Evolutionary conservation across 2,113 vertebrate species (phyloP).

Genomic region (Melanotaenia duboulayi): DNA sequence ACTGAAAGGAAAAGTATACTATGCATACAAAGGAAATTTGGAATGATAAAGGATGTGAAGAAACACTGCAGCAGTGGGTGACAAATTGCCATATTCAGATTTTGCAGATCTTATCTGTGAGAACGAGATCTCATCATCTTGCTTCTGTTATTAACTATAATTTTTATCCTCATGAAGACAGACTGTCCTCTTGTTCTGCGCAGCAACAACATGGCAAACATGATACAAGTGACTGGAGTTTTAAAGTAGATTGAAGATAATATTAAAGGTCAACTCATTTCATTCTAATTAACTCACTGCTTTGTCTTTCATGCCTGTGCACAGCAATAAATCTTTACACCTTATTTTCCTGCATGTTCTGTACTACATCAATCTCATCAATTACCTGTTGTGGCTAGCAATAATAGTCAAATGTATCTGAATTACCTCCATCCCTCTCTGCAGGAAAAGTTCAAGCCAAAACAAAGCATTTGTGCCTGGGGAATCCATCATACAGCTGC

Average conservation of each 20-base stretch:
- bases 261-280: constrained; percentile 72
- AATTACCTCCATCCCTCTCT: constrained; percentile 1
- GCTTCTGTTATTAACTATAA: constrained; percentile 56
- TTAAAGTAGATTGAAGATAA: constrained; percentile 16
- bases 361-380: not conserved
- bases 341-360: not conserved
- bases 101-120: constrained; percentile 41
- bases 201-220: too few relatives aligned
- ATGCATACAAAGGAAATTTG: too few relatives aligned
- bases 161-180: constrained; percentile 25
- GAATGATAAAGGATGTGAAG: not conserved
- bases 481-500: constrained; percentile 32
- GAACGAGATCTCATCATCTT: constrained; percentile 45
- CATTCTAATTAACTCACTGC: constrained; percentile 40
- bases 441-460: constrained; percentile 38
- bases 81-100: constrained; percentile 48
- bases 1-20: too few relatives aligned
- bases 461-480: constrained; percentile 18
- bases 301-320: constrained; percentile 25
- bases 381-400: constrained; percentile 6
- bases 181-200: too few relatives aligned
- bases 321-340: constrained; percentile 39
- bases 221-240: constrained; percentile 6
- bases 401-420: constrained; percentile 13
- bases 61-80: constrained; percentile 30